Percentiles rank a stretch among this genome's conserved stretches.
These are phyloP conservation scores for Probosciger aterrimus DNA, from an alignment of 2,113 vertebrate genomes.

Conservation along the genomic window DNA sequence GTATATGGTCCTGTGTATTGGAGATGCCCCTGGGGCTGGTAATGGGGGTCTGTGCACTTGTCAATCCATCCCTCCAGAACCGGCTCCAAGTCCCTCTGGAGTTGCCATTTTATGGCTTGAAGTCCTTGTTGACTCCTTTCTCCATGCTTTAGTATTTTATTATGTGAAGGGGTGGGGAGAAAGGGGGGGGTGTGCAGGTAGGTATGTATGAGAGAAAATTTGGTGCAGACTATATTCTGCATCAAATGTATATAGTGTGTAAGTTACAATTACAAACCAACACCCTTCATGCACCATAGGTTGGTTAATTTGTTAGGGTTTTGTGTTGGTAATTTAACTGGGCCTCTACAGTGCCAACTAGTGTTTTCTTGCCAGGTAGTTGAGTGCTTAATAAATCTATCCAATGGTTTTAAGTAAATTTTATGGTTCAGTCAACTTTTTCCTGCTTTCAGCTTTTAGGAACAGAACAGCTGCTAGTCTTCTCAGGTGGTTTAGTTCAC, in stretches of 20 bases:
- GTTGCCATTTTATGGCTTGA: background rate
- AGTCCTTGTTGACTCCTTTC: background rate
- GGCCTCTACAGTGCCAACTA: background rate
- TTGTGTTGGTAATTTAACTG: slow-evolving; percentile 14
- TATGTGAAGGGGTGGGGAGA: background rate
- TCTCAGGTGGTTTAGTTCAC: background rate
- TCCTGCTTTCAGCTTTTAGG: slow-evolving; percentile 24
- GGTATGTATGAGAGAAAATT: background rate
- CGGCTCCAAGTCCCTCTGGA: background rate
- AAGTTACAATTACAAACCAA: background rate
- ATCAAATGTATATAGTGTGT: background rate
- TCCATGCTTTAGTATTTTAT: background rate
- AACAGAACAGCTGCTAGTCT: background rate
- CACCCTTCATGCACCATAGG: background rate
- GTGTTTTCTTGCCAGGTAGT: slow-evolving; percentile 31
- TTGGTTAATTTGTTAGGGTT: background rate
- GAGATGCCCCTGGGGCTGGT: background rate
- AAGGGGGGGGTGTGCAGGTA: fast-evolving
- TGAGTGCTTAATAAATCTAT: slow-evolving; percentile 47
- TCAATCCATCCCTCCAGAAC: background rate
- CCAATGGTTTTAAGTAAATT: slow-evolving; percentile 23
- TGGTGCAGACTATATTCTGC: background rate
- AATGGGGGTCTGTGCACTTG: background rate
- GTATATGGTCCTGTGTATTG: background rate
- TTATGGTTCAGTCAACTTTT: slow-evolving; percentile 9